Evolutionary conservation across 2,888 invertebrate species (phyloP).

Genomic region (Bombylius major): DNA sequence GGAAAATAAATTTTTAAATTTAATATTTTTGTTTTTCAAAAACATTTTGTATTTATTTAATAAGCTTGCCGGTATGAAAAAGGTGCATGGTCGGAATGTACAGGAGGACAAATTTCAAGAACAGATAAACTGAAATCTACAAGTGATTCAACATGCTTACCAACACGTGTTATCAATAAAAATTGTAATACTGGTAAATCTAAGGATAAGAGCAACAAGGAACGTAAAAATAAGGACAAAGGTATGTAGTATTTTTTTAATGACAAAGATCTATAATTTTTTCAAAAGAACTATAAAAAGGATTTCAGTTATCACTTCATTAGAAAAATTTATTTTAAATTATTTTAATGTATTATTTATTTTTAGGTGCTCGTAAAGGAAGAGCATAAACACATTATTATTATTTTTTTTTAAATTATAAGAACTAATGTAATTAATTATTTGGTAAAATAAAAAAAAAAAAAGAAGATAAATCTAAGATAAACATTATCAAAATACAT

Average conservation of each 20-base stretch:
- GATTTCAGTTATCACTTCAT: no score
- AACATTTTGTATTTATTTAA: no score
- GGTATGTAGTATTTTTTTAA: conserved; percentile 36
- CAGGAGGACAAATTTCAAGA: conserved; percentile 69
- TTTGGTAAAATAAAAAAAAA: no score
- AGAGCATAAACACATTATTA: not conserved
- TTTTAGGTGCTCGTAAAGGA: not conserved
- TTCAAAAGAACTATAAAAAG: no score
- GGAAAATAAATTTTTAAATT: no score
- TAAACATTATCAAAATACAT: no score
- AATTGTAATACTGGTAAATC: conserved; percentile 70
- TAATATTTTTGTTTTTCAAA: no score
- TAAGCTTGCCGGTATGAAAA: conserved; percentile 79
- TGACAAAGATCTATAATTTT: no score
- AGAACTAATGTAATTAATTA: no score
- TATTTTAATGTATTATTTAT: not conserved
- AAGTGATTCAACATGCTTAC: conserved; percentile 70
- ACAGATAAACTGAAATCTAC: conserved; percentile 72
- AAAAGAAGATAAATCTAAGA: no score
- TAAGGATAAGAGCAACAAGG: conserved; percentile 38
- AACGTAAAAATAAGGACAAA: conserved; percentile 40
- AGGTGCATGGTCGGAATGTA: conserved; percentile 75
- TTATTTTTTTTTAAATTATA: not conserved
- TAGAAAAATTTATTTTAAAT: not conserved
- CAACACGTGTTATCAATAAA: conserved; percentile 69